A percentile compares a stretch with the other conserved stretches of the same genome.
Conservation (phyloP, 2,888 invertebrate genomes). For the Alentia gelatinosa region DNA sequence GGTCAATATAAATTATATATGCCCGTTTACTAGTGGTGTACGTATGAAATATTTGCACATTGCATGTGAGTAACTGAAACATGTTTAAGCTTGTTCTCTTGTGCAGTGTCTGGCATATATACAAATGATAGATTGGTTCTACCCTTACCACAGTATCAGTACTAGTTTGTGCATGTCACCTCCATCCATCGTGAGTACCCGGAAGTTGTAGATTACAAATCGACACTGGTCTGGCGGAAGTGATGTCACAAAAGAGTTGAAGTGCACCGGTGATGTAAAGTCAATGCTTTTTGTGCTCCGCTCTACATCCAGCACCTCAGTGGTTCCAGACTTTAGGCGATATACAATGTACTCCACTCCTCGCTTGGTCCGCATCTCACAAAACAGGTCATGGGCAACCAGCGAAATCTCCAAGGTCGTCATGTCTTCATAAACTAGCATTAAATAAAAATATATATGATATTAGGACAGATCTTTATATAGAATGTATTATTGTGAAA, state of each 20-base stretch:
- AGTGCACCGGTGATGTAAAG: background rate
- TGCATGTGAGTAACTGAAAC: too few species aligned
- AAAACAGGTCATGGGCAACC: background rate
- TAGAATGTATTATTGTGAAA: too few species aligned
- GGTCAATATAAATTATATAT: too few species aligned
- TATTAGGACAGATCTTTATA: too few species aligned
- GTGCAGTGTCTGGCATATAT: too few species aligned
- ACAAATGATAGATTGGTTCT: too few species aligned
- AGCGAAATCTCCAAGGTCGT: background rate
- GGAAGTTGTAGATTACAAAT: background rate
- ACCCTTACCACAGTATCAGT: background rate
- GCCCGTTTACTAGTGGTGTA: too few species aligned
- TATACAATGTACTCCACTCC: background rate
- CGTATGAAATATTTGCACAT: too few species aligned
- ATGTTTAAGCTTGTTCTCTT: too few species aligned
- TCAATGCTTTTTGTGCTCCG: background rate
- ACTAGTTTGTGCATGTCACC: conserved; percentile 1
- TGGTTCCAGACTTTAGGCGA: background rate
- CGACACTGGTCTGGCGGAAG: background rate
- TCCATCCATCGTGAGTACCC: background rate
- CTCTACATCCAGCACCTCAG: background rate
- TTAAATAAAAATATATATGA: too few species aligned
- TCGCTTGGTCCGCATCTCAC: background rate
- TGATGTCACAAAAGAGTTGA: background rate
- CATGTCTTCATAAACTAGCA: background rate